These are phyloP conservation scores for Epinephelus coioides DNA, from an alignment of 2,797 vertebrate species.

Conservation along the genomic window DNA sequence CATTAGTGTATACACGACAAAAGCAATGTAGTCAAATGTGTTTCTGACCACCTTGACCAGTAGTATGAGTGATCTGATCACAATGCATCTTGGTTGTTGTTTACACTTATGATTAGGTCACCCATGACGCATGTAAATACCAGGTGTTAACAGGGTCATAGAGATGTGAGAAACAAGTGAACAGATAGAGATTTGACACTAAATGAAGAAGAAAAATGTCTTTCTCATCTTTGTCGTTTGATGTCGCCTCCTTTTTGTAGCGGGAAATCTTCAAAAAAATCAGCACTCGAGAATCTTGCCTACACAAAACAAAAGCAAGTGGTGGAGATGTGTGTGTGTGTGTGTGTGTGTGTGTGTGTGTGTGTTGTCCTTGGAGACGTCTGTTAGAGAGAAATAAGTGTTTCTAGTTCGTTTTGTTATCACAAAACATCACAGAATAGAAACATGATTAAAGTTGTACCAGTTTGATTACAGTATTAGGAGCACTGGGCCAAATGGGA, in stretches of 20 bases:
- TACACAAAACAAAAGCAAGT: neutral
- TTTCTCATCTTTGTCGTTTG: neutral
- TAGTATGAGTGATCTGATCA: too few relatives aligned
- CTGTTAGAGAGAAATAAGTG: neutral
- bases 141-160: too few relatives aligned
- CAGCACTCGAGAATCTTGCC: neutral
- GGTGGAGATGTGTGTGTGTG: neutral
- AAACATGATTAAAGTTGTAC: neutral
- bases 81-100: too few relatives aligned
- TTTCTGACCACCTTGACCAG: too few relatives aligned
- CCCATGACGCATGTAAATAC: too few relatives aligned
- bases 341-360: slow-evolving; percentile 7
- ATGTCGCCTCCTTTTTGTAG: neutral
- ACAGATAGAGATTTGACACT: neutral
- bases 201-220: neutral
- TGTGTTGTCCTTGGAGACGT: neutral
- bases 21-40: too few relatives aligned
- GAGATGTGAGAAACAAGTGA: neutral
- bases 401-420: slow-evolving; percentile 4
- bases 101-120: too few relatives aligned
- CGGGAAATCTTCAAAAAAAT: neutral
- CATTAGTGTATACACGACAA: too few relatives aligned
- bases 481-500: neutral
- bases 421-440: neutral
- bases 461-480: slow-evolving; percentile 15